Conservation (phyloP, 2,113 vertebrate species). For the Pseudois nayaur region DNA sequence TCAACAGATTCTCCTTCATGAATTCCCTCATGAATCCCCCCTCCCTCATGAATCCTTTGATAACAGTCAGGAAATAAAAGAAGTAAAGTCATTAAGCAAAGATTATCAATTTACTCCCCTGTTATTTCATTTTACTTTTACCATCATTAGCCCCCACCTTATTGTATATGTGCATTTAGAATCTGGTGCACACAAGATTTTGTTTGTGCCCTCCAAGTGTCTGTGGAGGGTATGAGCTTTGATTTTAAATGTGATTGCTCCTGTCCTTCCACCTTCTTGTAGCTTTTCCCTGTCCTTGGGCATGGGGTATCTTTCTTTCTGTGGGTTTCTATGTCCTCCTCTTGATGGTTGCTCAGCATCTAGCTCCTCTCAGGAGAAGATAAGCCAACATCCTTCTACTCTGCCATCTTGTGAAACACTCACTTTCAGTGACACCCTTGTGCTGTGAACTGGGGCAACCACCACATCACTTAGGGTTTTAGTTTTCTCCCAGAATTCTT, state of each 20-base stretch:
- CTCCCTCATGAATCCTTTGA: constrained; percentile 29
- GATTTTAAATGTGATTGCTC: not conserved
- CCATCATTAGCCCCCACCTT: not conserved
- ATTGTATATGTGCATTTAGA: constrained; percentile 20
- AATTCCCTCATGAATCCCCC: constrained; percentile 44
- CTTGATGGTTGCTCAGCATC: not conserved
- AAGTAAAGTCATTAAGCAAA: constrained; percentile 50
- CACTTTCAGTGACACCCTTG: not conserved
- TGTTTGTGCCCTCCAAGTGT: not conserved
- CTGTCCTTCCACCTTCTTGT: not conserved
- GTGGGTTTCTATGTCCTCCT: not conserved
- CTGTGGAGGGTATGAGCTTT: not conserved
- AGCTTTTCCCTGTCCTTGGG: not conserved
- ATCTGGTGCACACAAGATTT: not conserved
- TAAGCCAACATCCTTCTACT: accelerated
- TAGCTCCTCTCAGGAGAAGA: not conserved
- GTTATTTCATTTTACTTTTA: constrained; percentile 47
- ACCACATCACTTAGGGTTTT: not conserved
- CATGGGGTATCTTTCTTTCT: not conserved
- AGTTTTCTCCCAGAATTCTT: not conserved
- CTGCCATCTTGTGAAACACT: not conserved
- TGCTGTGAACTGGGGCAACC: not conserved
- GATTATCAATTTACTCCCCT: not conserved
- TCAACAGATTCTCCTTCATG: constrained; percentile 42
- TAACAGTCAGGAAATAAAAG: constrained; percentile 39